phyloP scores from a whole-genome alignment of 2,113 vertebrate species.

The Sinocyclocheilus rhinocerous region DNA sequence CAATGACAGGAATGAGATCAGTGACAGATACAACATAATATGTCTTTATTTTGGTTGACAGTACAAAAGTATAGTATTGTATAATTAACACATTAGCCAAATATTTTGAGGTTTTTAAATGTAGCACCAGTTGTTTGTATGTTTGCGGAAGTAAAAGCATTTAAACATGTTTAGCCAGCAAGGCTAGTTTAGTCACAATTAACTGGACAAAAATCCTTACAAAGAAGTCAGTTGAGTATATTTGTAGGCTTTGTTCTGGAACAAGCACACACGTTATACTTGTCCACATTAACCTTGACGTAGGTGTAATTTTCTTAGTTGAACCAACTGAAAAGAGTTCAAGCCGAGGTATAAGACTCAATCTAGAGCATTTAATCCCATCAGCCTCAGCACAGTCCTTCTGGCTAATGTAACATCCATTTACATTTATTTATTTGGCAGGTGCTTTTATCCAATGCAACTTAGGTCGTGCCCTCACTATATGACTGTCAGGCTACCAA shows the following conservation, averaged over 20 bases:
- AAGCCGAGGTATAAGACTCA: constrained; percentile 23
- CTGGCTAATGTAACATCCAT: constrained; percentile 26
- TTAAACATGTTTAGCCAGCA: constrained; percentile 13
- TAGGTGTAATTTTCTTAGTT: constrained; percentile 15
- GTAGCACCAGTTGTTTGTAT: background rate
- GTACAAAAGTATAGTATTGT: background rate
- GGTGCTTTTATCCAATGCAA: constrained; percentile 13
- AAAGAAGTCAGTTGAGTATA: background rate
- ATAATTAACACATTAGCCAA: background rate
- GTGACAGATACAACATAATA: background rate
- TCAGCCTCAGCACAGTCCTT: constrained; percentile 29
- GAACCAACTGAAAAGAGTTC: constrained; percentile 11
- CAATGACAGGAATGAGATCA: background rate
- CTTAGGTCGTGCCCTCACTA: constrained; percentile 9
- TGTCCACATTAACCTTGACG: background rate
- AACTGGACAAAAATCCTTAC: background rate
- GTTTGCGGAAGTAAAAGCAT: background rate
- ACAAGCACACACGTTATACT: background rate
- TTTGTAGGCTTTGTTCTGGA: background rate
- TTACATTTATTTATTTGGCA: constrained; percentile 38
- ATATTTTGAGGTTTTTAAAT: background rate
- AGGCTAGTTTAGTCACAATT: constrained; percentile 1
- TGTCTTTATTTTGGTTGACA: background rate
- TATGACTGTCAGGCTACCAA: background rate
- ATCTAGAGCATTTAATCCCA: constrained; percentile 28